These are phyloP conservation scores for Pherbina coryleti DNA, from an alignment of 2,888 invertebrate genomes.

Conservation along the genomic window DNA sequence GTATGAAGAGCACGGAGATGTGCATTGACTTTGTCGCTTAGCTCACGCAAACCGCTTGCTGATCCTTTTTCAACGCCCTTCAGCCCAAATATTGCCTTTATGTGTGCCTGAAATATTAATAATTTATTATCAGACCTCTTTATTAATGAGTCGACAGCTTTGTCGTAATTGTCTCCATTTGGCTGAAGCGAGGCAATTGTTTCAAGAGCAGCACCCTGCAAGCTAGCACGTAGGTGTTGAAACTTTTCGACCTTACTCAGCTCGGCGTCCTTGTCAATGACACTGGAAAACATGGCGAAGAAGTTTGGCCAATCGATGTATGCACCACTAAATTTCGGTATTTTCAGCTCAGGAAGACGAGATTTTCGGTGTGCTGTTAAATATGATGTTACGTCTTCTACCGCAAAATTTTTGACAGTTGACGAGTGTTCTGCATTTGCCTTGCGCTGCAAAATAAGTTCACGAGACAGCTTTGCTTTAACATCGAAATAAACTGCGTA, in stretches of 20 bases:
- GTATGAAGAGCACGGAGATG: constrained; percentile 33
- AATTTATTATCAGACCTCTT: constrained; percentile 45
- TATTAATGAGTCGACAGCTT: constrained; percentile 40
- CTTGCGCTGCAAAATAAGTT: too few species aligned
- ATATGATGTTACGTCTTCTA: not conserved
- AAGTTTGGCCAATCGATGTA: constrained; percentile 48
- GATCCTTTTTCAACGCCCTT: constrained; percentile 32
- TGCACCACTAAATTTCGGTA: too few species aligned
- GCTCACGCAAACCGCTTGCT: constrained; percentile 29
- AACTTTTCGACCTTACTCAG: constrained; percentile 43
- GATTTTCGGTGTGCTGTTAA: constrained; percentile 23
- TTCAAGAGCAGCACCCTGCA: constrained; percentile 36
- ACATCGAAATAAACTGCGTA: too few species aligned
- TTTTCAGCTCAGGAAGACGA: constrained; percentile 41
- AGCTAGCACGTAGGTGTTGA: constrained; percentile 40
- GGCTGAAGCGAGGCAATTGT: constrained; percentile 41
- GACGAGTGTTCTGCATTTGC: not conserved
- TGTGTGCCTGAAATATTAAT: constrained; percentile 40
- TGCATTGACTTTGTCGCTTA: too few species aligned
- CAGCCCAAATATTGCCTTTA: constrained; percentile 40
- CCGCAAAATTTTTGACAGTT: not conserved
- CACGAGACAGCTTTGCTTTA: too few species aligned
- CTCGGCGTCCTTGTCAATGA: constrained; percentile 37
- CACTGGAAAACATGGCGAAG: constrained; percentile 40
- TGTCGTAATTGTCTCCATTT: constrained; percentile 41